Percentiles rank a stretch among this genome's conserved stretches.
Evolutionary conservation across 2,888 invertebrate species (phyloP).

Genomic region (Mycogona germanica): DNA sequence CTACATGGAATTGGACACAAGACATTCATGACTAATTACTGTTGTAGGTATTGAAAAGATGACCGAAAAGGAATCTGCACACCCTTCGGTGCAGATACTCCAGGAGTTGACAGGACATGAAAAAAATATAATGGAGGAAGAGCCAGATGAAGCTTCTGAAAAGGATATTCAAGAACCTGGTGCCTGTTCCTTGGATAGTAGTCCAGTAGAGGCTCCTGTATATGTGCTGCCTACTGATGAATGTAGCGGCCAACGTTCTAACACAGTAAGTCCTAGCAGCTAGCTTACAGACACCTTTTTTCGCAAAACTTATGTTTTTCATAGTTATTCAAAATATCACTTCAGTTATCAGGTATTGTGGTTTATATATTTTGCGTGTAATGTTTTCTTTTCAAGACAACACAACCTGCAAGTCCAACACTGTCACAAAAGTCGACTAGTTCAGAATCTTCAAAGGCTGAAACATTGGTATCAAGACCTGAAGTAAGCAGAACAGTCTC

Average conservation of each 20-base stretch:
- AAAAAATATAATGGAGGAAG: too few species aligned
- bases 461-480: conserved; percentile 13
- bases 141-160: background rate
- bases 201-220: too few species aligned
- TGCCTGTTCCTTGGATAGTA: too few species aligned
- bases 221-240: too few species aligned
- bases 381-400: conserved; percentile 23
- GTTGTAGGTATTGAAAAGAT: conserved; percentile 63
- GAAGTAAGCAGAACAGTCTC: conserved; percentile 17
- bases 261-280: too few species aligned
- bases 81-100: conserved; percentile 44
- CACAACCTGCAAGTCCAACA: conserved; percentile 26
- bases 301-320: background rate
- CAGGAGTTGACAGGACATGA: conserved; percentile 31
- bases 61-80: conserved; percentile 90
- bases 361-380: too few species aligned
- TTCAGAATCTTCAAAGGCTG: conserved; percentile 14
- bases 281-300: too few species aligned
- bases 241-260: too few species aligned
- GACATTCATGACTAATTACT: too few species aligned
- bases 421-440: conserved; percentile 18
- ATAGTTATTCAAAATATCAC: background rate
- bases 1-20: too few species aligned
- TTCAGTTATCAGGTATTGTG: too few species aligned
- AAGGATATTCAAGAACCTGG: background rate